Percentiles rank a stretch among this genome's conserved stretches.
Conservation (phyloP, 2,797 vertebrate genomes). For the Paedocypris micromegethes region DNA sequence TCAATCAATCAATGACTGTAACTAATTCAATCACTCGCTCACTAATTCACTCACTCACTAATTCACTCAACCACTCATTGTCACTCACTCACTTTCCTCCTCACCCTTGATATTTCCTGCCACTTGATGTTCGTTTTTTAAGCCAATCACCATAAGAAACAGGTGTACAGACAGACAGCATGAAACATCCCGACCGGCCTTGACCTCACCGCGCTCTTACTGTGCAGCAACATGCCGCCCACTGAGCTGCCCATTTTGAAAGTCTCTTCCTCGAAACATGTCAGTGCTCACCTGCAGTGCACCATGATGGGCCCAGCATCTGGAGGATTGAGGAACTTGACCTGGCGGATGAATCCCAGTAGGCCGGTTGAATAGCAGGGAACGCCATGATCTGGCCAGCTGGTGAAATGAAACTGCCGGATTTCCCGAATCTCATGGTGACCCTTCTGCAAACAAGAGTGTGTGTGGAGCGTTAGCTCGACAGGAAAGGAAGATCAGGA, state of each 20-base stretch:
- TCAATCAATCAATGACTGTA: too few species aligned
- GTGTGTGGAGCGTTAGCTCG: not conserved
- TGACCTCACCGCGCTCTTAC: too few species aligned
- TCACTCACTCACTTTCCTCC: slow-evolving; percentile 2
- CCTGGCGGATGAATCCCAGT: slow-evolving; percentile 90
- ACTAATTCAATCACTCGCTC: too few species aligned
- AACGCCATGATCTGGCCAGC: slow-evolving; percentile 96
- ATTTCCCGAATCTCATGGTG: slow-evolving; percentile 96
- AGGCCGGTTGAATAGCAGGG: slow-evolving; percentile 94
- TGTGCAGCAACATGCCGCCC: too few species aligned
- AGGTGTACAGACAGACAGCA: too few species aligned
- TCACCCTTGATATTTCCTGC: not conserved
- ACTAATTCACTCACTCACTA: too few species aligned
- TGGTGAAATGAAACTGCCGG: slow-evolving; percentile 97
- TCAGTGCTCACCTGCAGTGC: slow-evolving; percentile 83
- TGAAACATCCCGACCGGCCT: too few species aligned
- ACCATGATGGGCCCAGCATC: slow-evolving; percentile 90
- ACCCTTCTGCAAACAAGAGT: slow-evolving; percentile 77
- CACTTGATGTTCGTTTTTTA: too few species aligned
- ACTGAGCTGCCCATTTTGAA: too few species aligned
- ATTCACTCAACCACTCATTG: not conserved
- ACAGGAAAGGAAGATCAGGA: not conserved
- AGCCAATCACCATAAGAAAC: too few species aligned
- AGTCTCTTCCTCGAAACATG: too few species aligned
- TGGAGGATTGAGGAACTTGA: slow-evolving; percentile 93